phyloP scores from a whole-genome alignment of 1,140 invertebrate genomes.

The Condylostylus longicornis region DNA sequence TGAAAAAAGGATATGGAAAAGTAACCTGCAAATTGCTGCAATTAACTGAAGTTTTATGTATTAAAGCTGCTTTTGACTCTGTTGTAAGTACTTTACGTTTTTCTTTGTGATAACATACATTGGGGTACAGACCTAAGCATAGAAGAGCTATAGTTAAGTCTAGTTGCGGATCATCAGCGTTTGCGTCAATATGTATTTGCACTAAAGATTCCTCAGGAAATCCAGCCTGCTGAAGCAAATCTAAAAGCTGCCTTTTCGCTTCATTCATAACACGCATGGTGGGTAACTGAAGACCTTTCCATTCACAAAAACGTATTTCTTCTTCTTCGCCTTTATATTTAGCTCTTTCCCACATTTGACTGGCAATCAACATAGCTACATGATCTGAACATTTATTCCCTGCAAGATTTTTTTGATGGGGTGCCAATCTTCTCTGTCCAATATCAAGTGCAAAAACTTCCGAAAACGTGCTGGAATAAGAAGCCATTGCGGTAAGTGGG shows the following conservation, averaged over 20 bases:
- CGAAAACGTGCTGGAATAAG: slow-evolving; percentile 81
- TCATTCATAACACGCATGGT: slow-evolving; percentile 82
- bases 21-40: slow-evolving; percentile 69
- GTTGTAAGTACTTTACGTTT: slow-evolving; percentile 91
- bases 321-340: slow-evolving; percentile 57
- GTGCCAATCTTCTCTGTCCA: slow-evolving; percentile 49
- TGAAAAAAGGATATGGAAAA: slow-evolving; percentile 90
- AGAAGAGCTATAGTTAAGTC: slow-evolving; percentile 77
- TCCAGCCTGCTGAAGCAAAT: slow-evolving; percentile 63
- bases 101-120: slow-evolving; percentile 89
- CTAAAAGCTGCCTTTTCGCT: slow-evolving; percentile 77
- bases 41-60: slow-evolving; percentile 95
- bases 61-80: slow-evolving; percentile 82
- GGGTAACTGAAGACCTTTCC: slow-evolving; percentile 73
- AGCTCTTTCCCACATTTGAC: slow-evolving; percentile 70
- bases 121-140: slow-evolving; percentile 86
- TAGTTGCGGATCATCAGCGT: slow-evolving; percentile 59
- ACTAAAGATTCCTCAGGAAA: slow-evolving; percentile 79
- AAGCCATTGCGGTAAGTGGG: slow-evolving; percentile 81
- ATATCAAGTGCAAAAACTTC: slow-evolving; percentile 68
- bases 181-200: slow-evolving; percentile 56
- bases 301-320: slow-evolving; percentile 76
- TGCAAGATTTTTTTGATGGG: slow-evolving; percentile 65
- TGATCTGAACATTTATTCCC: slow-evolving; percentile 85
- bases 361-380: slow-evolving; percentile 85